Evolutionary conservation across 2,888 invertebrate genomes (phyloP).

Genomic region (Drosophila anceps): DNA sequence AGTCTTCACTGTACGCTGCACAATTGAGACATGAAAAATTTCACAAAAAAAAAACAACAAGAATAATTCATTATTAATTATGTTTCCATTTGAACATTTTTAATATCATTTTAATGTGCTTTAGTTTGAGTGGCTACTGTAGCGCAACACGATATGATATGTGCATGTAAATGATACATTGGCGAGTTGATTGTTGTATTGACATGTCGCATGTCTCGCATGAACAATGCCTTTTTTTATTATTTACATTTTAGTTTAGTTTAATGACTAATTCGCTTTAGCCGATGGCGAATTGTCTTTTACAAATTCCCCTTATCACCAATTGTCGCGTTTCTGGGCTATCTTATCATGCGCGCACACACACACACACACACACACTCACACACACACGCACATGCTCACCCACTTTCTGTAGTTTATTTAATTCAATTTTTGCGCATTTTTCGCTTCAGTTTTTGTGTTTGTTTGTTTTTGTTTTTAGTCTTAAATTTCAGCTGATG

Average conservation of each 20-base stretch:
- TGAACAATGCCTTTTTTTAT: slow-evolving; percentile 5
- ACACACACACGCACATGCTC: background rate
- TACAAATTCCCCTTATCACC: slow-evolving; percentile 29
- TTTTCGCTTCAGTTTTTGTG: background rate
- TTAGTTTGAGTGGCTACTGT: background rate
- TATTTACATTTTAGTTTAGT: slow-evolving; percentile 24
- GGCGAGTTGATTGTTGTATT: background rate
- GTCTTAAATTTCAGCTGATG: background rate
- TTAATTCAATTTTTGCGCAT: slow-evolving; percentile 34
- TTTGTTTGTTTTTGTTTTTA: background rate
- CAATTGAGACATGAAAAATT: background rate
- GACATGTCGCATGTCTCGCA: slow-evolving; percentile 7
- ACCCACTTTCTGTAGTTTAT: background rate
- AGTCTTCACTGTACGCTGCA: background rate
- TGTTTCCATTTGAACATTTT: background rate
- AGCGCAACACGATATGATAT: background rate
- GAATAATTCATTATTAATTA: background rate
- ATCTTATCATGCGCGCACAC: slow-evolving; percentile 40
- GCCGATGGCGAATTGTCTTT: slow-evolving; percentile 10
- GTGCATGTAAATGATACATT: background rate
- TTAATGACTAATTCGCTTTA: slow-evolving; percentile 42
- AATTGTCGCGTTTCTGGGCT: slow-evolving; percentile 41
- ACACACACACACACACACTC: slow-evolving; percentile 1
- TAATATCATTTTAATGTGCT: background rate
- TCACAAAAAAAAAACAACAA: background rate